Evolutionary conservation across 2,888 invertebrate species (phyloP).

Genomic region (Aphidius colemani): DNA sequence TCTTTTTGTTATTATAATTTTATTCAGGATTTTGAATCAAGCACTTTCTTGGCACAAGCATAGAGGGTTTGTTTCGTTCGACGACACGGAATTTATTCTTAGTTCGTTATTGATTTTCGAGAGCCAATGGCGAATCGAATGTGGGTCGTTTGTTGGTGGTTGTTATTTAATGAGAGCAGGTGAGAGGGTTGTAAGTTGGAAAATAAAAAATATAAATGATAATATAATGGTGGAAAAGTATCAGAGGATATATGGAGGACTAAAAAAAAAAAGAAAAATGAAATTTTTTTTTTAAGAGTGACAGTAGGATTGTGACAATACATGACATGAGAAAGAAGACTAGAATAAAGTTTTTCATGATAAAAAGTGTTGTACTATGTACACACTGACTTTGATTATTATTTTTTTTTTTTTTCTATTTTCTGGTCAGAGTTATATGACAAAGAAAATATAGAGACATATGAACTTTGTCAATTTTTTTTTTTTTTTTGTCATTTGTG

Average conservation of each 20-base stretch:
- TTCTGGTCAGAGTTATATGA: conserved; percentile 1
- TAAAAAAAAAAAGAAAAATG: background rate
- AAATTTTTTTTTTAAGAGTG: background rate
- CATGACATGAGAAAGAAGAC: conserved; percentile 22
- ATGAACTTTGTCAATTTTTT: conserved; percentile 15
- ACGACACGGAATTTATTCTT: conserved; percentile 32
- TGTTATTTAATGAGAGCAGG: conserved; percentile 24
- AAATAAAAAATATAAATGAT: too few species aligned
- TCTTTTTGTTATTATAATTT: conserved; percentile 1
- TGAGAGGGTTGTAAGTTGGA: conserved; percentile 2
- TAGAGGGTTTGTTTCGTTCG: conserved; percentile 28
- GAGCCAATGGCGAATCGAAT: conserved; percentile 32
- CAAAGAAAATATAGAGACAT: conserved; percentile 20
- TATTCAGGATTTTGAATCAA: conserved; percentile 19
- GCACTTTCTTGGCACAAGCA: conserved; percentile 25
- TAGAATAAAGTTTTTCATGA: conserved; percentile 28
- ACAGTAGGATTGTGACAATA: background rate
- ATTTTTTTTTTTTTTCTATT: conserved; percentile 3
- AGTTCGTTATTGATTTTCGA: conserved; percentile 32
- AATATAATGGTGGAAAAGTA: too few species aligned
- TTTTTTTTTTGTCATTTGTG: conserved; percentile 9
- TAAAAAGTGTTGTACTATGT: conserved; percentile 19
- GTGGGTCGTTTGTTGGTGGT: conserved; percentile 29
- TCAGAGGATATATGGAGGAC: too few species aligned
- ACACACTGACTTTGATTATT: conserved; percentile 3